Conservation (phyloP, 2,888 invertebrate species). For the Nomada ruficornis region DNA sequence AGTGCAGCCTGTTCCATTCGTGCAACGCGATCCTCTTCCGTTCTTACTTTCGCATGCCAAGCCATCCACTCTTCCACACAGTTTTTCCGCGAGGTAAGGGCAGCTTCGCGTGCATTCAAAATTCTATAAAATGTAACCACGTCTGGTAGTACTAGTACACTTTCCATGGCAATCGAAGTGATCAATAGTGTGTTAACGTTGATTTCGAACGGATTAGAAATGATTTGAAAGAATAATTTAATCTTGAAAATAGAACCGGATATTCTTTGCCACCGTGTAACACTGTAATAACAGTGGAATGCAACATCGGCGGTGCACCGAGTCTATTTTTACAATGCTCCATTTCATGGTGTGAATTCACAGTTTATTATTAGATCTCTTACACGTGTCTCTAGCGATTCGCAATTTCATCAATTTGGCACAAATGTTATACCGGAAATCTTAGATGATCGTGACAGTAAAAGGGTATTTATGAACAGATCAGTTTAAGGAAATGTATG, state of each 20-base stretch:
- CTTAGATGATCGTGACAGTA: neutral
- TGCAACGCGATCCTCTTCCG: slow-evolving; percentile 81
- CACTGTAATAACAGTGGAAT: slow-evolving; percentile 64
- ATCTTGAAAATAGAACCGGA: neutral
- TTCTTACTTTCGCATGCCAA: slow-evolving; percentile 82
- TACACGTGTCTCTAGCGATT: slow-evolving; percentile 52
- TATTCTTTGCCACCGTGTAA: slow-evolving; percentile 55
- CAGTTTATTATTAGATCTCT: slow-evolving; percentile 80
- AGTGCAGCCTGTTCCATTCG: slow-evolving; percentile 83
- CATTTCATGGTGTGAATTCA: slow-evolving; percentile 71
- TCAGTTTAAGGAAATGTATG: slow-evolving; percentile 3
- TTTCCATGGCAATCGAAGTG: slow-evolving; percentile 26
- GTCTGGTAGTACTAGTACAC: slow-evolving; percentile 42
- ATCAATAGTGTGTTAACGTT: slow-evolving; percentile 1
- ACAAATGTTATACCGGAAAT: slow-evolving; percentile 1
- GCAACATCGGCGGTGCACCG: slow-evolving; percentile 69
- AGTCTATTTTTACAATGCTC: slow-evolving; percentile 81
- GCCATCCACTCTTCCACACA: slow-evolving; percentile 83
- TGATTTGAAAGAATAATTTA: slow-evolving; percentile 12
- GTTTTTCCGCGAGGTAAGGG: slow-evolving; percentile 81
- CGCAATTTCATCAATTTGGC: slow-evolving; percentile 52
- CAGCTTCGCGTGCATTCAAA: slow-evolving; percentile 82
- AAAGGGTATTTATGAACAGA: slow-evolving; percentile 20
- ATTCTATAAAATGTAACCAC: slow-evolving; percentile 73
- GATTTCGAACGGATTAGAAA: neutral